A percentile compares a stretch with the other conserved stretches of the same genome.
These are phyloP conservation scores for Gerris lacustris DNA, from an alignment of 2,888 invertebrate species.

Conservation along the genomic window DNA sequence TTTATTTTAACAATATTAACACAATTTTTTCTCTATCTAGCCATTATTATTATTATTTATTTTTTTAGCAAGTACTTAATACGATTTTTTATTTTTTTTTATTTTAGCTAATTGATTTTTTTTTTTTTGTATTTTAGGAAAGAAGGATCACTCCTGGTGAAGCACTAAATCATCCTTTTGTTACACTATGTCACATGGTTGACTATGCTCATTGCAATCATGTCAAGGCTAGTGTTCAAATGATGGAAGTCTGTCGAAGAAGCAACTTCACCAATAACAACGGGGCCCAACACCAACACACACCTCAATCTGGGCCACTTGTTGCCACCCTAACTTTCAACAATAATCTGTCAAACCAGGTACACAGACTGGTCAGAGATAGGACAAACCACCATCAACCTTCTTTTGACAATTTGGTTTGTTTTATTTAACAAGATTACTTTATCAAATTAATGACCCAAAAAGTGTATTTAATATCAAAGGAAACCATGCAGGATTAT, in stretches of 20 bases:
- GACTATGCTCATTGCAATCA: conserved; percentile 96
- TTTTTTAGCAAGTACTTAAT: no score
- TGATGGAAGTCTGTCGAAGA: conserved; percentile 76
- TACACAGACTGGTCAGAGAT: conserved; percentile 44
- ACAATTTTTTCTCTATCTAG: no score
- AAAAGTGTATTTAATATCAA: not conserved
- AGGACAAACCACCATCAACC: conserved; percentile 26
- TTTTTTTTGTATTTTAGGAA: conserved; percentile 47
- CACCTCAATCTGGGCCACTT: conserved; percentile 42
- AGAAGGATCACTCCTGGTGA: conserved; percentile 89
- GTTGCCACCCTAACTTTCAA: conserved; percentile 84
- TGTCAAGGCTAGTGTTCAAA: conserved; percentile 91
- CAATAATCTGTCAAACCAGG: conserved; percentile 59
- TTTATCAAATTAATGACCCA: no score
- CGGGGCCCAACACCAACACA: conserved; percentile 42
- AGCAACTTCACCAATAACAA: conserved; percentile 39
- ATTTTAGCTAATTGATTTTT: not conserved
- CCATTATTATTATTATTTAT: no score
- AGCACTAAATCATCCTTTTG: conserved; percentile 89
- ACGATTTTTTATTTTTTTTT: not conserved
- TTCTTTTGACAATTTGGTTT: conserved; percentile 30
- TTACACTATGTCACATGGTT: conserved; percentile 80
- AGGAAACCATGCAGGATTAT: not conserved
- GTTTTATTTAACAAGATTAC: conserved; percentile 14
- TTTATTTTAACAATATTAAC: no score